Conservation (phyloP, 2,888 invertebrate genomes). For the Gymnoscelis rufifasciata region DNA sequence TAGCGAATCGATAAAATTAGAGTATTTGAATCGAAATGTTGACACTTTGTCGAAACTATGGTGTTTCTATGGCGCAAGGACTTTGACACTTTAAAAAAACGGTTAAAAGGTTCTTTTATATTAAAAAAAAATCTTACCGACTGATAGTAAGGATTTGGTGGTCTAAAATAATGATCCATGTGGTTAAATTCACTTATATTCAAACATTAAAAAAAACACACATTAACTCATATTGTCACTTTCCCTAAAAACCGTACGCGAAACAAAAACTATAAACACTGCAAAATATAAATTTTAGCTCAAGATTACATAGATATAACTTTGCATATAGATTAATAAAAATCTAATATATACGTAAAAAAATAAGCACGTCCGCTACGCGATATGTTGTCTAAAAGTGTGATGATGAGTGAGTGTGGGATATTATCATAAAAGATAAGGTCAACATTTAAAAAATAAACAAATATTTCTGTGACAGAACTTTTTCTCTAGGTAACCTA, state of each 20-base stretch:
- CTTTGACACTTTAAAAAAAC: too few relatives aligned
- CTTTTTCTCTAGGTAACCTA: not conserved
- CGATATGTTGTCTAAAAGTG: not conserved
- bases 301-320: too few relatives aligned
- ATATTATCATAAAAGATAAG: conserved; percentile 2
- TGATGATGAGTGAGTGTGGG: not conserved
- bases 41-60: too few relatives aligned
- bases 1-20: conserved; percentile 19
- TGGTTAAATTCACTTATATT: not conserved
- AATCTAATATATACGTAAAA: not conserved
- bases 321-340: not conserved
- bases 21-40: conserved; percentile 1
- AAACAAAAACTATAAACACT: too few relatives aligned
- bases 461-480: not conserved
- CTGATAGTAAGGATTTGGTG: conserved; percentile 3
- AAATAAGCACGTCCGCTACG: conserved; percentile 4
- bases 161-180: conserved; percentile 10
- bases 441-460: not conserved
- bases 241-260: too few relatives aligned
- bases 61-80: too few relatives aligned
- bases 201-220: too few relatives aligned
- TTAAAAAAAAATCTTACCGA: conserved; percentile 8
- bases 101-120: too few relatives aligned
- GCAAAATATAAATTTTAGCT: too few relatives aligned
- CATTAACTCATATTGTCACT: too few relatives aligned